A percentile compares a stretch with the other conserved stretches of the same genome.
Conservation (phyloP, 2,888 invertebrate species). For the Dicroscelio sp. region DNA sequence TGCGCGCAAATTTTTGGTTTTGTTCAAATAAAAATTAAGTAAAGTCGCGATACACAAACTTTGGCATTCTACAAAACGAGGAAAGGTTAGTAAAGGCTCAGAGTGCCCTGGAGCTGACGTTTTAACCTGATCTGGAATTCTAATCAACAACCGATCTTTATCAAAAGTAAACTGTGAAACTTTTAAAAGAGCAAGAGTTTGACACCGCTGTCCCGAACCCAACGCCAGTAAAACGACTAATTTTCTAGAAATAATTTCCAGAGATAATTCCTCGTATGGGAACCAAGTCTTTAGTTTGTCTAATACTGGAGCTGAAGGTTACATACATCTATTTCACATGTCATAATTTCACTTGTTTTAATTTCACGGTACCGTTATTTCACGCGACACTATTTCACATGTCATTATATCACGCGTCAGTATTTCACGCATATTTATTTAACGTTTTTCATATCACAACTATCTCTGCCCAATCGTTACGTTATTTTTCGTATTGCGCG, state of each 20-base stretch:
- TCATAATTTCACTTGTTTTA: too few species aligned
- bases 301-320: slow-evolving; percentile 78
- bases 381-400: too few species aligned
- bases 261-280: slow-evolving; percentile 1
- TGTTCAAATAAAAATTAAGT: background rate
- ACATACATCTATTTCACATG: too few species aligned
- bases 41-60: slow-evolving; percentile 41
- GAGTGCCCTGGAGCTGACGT: slow-evolving; percentile 23
- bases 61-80: slow-evolving; percentile 22
- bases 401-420: too few species aligned
- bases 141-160: slow-evolving; percentile 48
- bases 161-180: slow-evolving; percentile 55
- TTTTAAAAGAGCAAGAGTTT: slow-evolving; percentile 7
- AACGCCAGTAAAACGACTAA: slow-evolving; percentile 73
- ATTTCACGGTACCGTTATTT: too few species aligned
- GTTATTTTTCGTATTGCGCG: too few species aligned
- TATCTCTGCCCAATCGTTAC: too few species aligned
- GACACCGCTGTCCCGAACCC: slow-evolving; percentile 75
- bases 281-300: slow-evolving; percentile 54
- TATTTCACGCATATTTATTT: too few species aligned
- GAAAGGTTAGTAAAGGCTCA: slow-evolving; percentile 50
- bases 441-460: too few species aligned
- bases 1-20: background rate
- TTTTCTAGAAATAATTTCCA: slow-evolving; percentile 57
- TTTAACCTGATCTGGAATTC: slow-evolving; percentile 35